phyloP scores from a whole-genome alignment of 2,888 invertebrate species.

The Caenorhabditis becei region DNA sequence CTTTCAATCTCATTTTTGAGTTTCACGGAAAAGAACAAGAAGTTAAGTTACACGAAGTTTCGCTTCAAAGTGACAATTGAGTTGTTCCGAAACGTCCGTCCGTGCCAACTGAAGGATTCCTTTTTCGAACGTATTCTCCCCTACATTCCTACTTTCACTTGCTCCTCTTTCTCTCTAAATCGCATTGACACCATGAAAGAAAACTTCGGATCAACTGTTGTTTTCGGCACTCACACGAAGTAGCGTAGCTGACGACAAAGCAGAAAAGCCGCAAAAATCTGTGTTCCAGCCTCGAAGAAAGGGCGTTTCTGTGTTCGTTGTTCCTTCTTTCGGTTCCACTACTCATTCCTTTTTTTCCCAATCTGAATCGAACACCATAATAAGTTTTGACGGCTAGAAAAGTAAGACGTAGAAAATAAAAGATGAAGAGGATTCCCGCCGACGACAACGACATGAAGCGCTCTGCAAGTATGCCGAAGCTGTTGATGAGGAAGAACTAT shows the following conservation, averaged over 20 bases:
- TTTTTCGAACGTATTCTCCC: constrained; percentile 44
- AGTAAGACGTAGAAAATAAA: constrained; percentile 7
- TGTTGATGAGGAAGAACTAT: constrained; percentile 51
- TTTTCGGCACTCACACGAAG: constrained; percentile 55
- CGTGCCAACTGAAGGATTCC: constrained; percentile 7
- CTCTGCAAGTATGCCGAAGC: constrained; percentile 58
- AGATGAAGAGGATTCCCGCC: constrained; percentile 20
- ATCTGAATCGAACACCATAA: neutral
- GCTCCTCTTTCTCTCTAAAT: constrained; percentile 24
- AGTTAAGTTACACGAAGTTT: neutral
- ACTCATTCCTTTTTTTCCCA: neutral
- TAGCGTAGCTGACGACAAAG: constrained; percentile 19
- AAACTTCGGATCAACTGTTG: constrained; percentile 57
- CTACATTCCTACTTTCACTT: neutral
- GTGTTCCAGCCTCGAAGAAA: neutral
- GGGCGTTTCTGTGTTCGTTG: constrained; percentile 7
- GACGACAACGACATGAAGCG: constrained; percentile 52
- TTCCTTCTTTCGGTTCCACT: neutral
- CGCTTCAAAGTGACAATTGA: constrained; percentile 30
- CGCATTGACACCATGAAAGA: constrained; percentile 60
- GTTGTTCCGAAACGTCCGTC: constrained; percentile 12
- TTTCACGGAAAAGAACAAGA: constrained; percentile 18
- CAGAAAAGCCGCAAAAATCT: constrained; percentile 5
- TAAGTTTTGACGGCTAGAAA: neutral
- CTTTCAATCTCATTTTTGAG: neutral